A percentile compares a stretch with the other conserved stretches of the same genome.
phyloP scores from a whole-genome alignment of 2,797 vertebrate species.

The Xiphophorus birchmanni region DNA sequence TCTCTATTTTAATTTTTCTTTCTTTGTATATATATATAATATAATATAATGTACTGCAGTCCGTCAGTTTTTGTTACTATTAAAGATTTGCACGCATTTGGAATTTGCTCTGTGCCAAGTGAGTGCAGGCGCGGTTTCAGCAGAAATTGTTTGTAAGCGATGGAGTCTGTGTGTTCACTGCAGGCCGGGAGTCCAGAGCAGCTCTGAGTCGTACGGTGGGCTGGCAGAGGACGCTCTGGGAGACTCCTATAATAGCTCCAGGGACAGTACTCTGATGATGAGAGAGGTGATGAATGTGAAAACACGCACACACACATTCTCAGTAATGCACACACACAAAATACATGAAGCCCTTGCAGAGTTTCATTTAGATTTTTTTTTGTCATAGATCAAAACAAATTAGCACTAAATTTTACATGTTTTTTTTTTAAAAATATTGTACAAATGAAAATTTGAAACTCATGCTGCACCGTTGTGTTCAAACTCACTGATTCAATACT shows the following conservation, averaged over 20 bases:
- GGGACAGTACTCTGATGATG: slow-evolving; percentile 93
- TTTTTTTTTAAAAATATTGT: too few species aligned
- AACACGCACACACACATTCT: slow-evolving; percentile 4
- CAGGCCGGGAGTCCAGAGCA: slow-evolving; percentile 88
- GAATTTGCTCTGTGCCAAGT: slow-evolving; percentile 30
- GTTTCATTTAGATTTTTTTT: neutral
- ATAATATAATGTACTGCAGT: neutral
- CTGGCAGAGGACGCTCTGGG: slow-evolving; percentile 85
- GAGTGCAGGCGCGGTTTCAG: slow-evolving; percentile 34
- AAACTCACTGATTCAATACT: too few species aligned
- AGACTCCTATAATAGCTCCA: slow-evolving; percentile 89
- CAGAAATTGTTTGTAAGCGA: slow-evolving; percentile 42
- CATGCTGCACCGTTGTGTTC: too few species aligned
- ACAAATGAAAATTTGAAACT: too few species aligned
- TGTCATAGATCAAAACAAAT: neutral
- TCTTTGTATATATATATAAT: too few species aligned
- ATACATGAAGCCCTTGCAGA: neutral
- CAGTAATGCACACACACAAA: neutral
- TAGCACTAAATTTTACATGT: neutral
- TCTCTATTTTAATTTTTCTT: slow-evolving; percentile 7
- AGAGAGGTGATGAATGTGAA: slow-evolving; percentile 85
- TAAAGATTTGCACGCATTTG: slow-evolving; percentile 18
- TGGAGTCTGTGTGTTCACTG: slow-evolving; percentile 17
- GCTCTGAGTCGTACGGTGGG: slow-evolving; percentile 86
- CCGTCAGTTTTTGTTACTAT: slow-evolving; percentile 32